Base-by-base conservation (phyloP, 2,797 vertebrate genomes). In the Brachyrhaphis roseni region DNA sequence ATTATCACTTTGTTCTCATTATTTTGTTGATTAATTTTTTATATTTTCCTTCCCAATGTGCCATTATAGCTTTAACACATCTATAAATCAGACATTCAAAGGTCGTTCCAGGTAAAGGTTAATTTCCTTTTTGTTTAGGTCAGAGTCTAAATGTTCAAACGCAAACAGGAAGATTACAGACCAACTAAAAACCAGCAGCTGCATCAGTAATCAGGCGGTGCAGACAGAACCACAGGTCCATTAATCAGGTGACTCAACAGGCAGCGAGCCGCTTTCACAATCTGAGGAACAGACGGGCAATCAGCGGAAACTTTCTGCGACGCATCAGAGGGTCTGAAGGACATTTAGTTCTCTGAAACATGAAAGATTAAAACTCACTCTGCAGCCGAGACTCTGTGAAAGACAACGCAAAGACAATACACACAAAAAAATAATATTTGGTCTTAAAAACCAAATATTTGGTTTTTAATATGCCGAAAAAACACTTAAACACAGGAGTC, bases 161-260 rank as follows among this genome's bases (percentile, higher is more conserved):
- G 16, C 4, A 8, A 15, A 46, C 62, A 68, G 31, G 13, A 78
- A 47, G 45, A 28, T n/a, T 26, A 28, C 20, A 36, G 23, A 73
- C 5, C 1, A 11, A 23, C 36, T 34, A 23, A 68, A 49, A 64
- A 16, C 28, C 57, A 53, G 34, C 46, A 51, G 26, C 53, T 80
- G 47, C 73, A 66, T 18, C 57, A 36, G 73, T 53, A 55, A 80
- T 80, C 73, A 70, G 49, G 72, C 55, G 8, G n/a, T 43, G 68
- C 4, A 53, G 59, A 41, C 41, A 8, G 11, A 68, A 16, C 47
- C 47, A 12, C 28, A 11, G 47, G 43, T 15, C 36, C 72, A 55
- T 74, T 79, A 75, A 80, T 80, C 62, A 75, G 71, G 72, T 51
- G 6, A 68, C 59, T 51, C 36, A 74, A 53, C 78, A 66, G 26